Evolutionary conservation across 2,113 vertebrate species (phyloP).

Genomic region (Varanus salvator): DNA sequence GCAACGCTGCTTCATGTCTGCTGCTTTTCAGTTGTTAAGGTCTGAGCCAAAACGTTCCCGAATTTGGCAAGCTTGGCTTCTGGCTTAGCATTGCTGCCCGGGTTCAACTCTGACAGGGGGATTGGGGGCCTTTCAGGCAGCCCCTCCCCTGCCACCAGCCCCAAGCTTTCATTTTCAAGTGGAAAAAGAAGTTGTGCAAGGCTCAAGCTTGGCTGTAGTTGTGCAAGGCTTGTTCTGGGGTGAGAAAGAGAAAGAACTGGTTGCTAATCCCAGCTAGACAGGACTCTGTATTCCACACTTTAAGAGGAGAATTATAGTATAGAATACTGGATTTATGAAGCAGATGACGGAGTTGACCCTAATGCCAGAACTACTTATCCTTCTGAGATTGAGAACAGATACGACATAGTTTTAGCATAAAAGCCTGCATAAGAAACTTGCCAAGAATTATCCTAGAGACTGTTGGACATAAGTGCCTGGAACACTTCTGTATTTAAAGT

Average conservation of each 20-base stretch:
- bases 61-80: not conserved
- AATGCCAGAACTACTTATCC: not conserved
- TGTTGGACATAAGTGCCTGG: not conserved
- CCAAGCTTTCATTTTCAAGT: too few relatives aligned
- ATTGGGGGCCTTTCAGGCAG: too few relatives aligned
- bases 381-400: not conserved
- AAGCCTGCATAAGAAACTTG: rapidly evolving
- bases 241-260: not conserved
- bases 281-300: not conserved
- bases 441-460: rapidly evolving
- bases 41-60: not conserved
- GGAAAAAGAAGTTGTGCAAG: too few relatives aligned
- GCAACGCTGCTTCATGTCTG: not conserved
- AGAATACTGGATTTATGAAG: too few relatives aligned
- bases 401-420: rapidly evolving
- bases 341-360: not conserved
- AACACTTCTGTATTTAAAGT: not conserved
- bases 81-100: too few relatives aligned
- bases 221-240: not conserved
- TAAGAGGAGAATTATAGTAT: too few relatives aligned
- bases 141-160: too few relatives aligned
- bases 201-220: too few relatives aligned
- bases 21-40: not conserved
- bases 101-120: too few relatives aligned
- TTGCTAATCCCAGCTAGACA: not conserved